Evolutionary conservation across 1,140 invertebrate genomes (phyloP).

Genomic region (Diploscapter pachys): DNA sequence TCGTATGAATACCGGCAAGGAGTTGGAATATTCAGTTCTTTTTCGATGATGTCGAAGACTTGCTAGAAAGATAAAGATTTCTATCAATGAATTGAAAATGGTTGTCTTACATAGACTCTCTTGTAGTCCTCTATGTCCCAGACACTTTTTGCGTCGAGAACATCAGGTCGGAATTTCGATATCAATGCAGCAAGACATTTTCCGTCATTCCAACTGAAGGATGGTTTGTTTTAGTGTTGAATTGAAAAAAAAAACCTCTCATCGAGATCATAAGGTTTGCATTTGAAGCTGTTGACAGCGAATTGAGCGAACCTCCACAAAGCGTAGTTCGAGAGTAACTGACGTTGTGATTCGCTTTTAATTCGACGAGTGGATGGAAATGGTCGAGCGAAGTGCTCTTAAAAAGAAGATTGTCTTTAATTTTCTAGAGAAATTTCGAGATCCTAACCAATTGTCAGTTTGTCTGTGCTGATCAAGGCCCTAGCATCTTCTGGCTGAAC

Average conservation of each 20-base stretch:
- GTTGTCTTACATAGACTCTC: not conserved
- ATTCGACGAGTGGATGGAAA: no score
- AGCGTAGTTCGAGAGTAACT: constrained; percentile 23
- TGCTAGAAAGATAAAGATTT: no score
- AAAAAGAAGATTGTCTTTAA: not conserved
- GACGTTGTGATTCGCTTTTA: no score
- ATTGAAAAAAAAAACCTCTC: constrained; percentile 12
- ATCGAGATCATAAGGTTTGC: constrained; percentile 13
- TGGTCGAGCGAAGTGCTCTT: no score
- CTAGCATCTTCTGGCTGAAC: constrained; percentile 32
- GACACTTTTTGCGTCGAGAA: constrained; percentile 42
- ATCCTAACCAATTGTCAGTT: constrained; percentile 14
- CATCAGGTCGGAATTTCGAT: constrained; percentile 39
- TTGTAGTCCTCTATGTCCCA: constrained; percentile 36
- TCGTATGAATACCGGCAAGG: constrained; percentile 33
- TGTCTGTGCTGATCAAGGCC: constrained; percentile 36
- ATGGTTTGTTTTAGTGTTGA: not conserved
- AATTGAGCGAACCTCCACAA: constrained; percentile 35
- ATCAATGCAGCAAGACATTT: constrained; percentile 46
- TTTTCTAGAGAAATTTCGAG: constrained; percentile 16
- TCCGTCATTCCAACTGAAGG: constrained; percentile 2
- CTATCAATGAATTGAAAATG: constrained; percentile 18
- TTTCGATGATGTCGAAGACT: constrained; percentile 24
- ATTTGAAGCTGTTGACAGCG: constrained; percentile 32
- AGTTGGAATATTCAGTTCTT: constrained; percentile 25